Base-by-base conservation (phyloP, 30 jellyfish, hydroid and myxozoan species). In the Catostylus mosaicus region DNA sequence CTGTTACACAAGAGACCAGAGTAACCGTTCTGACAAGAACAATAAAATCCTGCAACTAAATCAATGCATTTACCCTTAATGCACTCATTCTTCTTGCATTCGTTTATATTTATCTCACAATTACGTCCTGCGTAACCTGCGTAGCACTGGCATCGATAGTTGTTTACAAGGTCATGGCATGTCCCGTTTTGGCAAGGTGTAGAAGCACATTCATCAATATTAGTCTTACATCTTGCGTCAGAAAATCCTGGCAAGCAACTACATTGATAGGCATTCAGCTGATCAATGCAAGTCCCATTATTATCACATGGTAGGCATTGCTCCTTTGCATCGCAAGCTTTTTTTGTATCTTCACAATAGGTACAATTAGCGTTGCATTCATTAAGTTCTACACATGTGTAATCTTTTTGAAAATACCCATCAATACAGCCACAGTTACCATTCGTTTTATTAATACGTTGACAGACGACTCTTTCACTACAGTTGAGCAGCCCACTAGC, bases 281-380 rank as follows among this genome's bases (percentile, higher is more conserved):
- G 32, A 40, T 86, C 96, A 2, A 0, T 31, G 62, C 96, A 86
- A 14, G 86, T 76, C 10, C 54, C 96, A 32, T 77, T 77, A 69
- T 86, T 76, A 29, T 52, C 29, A 37, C 96, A 86, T 0, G 96
- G 77, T 20, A 37, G 0, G 78, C 93, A 83, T 6, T 30, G 23
- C 34, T 10, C 22, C 56, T 71, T 38, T 7, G 64, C 33, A 1
- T 57, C 32, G 46, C 93, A 83, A 0, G 93, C 86, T 57, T 59
- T 66, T 47, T 31, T 61, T 7, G 93, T 57, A 51, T 62, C 85
- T 4, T 70, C 86, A 64, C 98, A 92, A 51, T 70, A 57, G 43
- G 30, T 2, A 63, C 96, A 80, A 22, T 43, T 48, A 1, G 94
- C 51, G 24, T 78, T 45, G 91, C 98, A 92, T 50, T 92, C 98